Conservation (phyloP, 2,888 invertebrate species). For the Proisotoma minuta region DNA sequence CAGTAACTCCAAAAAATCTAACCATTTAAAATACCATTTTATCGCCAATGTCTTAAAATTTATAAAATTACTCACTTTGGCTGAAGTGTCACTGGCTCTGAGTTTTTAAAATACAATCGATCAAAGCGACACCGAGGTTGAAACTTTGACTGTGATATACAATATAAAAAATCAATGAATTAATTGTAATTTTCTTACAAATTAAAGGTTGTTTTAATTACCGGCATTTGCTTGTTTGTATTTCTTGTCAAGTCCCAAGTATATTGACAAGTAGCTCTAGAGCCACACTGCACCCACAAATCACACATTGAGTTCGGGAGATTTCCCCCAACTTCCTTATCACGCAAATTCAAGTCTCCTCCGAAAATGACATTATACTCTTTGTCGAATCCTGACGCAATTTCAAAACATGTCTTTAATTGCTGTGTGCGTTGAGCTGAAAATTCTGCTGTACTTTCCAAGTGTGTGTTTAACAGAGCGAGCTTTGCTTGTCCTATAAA, state of each 20-base stretch:
- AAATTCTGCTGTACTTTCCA: constrained; percentile 57
- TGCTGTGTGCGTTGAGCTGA: constrained; percentile 53
- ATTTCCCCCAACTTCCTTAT: constrained; percentile 55
- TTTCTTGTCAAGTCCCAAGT: constrained; percentile 60
- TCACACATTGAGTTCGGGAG: constrained; percentile 53
- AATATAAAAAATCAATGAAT: too few relatives aligned
- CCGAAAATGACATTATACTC: constrained; percentile 55
- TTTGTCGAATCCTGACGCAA: constrained; percentile 36
- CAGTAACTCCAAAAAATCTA: constrained; percentile 55
- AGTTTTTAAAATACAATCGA: constrained; percentile 53
- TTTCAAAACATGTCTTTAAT: constrained; percentile 51
- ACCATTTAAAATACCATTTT: neutral
- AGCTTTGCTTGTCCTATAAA: constrained; percentile 51
- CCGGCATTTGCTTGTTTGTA: constrained; percentile 53
- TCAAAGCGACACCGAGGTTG: constrained; percentile 56
- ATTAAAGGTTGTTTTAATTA: too few relatives aligned
- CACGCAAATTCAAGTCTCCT: constrained; percentile 60
- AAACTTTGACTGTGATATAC: constrained; percentile 49
- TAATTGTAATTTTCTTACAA: too few relatives aligned
- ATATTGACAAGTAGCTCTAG: constrained; percentile 54
- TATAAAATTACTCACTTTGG: constrained; percentile 50
- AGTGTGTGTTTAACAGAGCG: constrained; percentile 57
- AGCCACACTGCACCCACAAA: constrained; percentile 57
- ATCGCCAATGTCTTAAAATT: neutral
- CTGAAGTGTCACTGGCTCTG: constrained; percentile 48